A percentile compares a stretch with the other conserved stretches of the same genome.
phyloP scores from a whole-genome alignment of 2,888 invertebrate genomes.

The Cecidostiba fungosa region DNA sequence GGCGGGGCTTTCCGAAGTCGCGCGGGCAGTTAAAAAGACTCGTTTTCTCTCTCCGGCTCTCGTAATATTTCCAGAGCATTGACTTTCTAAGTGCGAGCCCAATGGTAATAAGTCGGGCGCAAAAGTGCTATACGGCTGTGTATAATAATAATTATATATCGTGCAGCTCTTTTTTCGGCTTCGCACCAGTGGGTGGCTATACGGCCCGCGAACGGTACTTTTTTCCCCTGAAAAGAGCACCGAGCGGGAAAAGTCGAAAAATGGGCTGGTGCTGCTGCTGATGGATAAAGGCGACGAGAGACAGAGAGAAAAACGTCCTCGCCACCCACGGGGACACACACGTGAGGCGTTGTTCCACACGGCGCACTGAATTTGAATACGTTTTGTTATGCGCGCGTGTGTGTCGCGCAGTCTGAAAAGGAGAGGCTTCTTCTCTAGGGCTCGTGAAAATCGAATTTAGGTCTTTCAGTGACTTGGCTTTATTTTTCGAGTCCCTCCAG shows the following conservation, averaged over 20 bases:
- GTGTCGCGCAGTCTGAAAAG: slow-evolving; percentile 13
- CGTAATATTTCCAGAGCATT: slow-evolving; percentile 45
- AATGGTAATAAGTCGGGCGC: slow-evolving; percentile 23
- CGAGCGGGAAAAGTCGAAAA: slow-evolving; percentile 20
- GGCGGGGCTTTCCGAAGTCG: background rate
- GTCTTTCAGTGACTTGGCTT: background rate
- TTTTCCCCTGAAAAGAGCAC: background rate
- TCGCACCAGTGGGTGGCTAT: slow-evolving; percentile 48
- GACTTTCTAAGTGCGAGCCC: slow-evolving; percentile 55
- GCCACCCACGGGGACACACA: background rate
- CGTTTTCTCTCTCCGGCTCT: slow-evolving; percentile 18
- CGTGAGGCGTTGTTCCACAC: background rate
- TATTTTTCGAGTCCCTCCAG: background rate
- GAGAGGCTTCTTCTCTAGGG: background rate
- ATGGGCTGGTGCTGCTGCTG: no score
- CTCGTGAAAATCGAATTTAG: background rate
- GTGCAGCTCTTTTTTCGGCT: background rate
- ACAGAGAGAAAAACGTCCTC: background rate
- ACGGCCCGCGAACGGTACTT: slow-evolving; percentile 7
- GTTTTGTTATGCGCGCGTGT: slow-evolving; percentile 30
- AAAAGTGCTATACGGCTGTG: background rate
- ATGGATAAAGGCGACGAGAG: background rate
- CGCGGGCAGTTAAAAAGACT: slow-evolving; percentile 28
- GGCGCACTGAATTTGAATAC: slow-evolving; percentile 43
- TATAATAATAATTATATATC: background rate